Base-by-base conservation (phyloP, 2,113 vertebrate genomes). In the Empidonax traillii region DNA sequence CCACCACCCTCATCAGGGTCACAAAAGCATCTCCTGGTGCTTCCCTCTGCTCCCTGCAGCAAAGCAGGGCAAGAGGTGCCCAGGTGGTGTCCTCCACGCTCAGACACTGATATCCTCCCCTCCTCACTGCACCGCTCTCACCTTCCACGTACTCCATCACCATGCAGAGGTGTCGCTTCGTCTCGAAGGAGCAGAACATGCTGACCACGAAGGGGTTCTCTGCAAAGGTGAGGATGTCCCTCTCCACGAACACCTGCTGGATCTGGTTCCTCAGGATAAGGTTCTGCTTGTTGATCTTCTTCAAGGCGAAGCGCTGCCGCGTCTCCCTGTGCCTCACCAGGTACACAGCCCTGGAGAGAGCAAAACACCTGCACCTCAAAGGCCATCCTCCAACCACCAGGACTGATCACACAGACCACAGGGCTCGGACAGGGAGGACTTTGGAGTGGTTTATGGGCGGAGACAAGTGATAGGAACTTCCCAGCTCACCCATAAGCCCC, bases 81-180 rank as follows among this genome's bases (percentile, higher is more conserved):
- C 10, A 8, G 11, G 22, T 47, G 63, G 8, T 63, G 37, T 4
- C 66, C 44, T 25, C 3, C 1, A 12, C 37, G 47, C 47, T 87
- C 66, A 49, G 87, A 56, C 19, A 68, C 7, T 33, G 52, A 3
- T 12, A n/a, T 37, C 37, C 11, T 31, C 14, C 22, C 15, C 33
- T 87, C 19, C 23, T 62, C 41, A 9, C 73, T 23, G 52, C 69
- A 41, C 35, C 1, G 1, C 37, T 10, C 93, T 92, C 95, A 99
- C 99, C 99, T 99, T 99, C 99, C 92, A 99, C 99, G 0, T 99
- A 99, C 95, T 99, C 99, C 99, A 99, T 99, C 95, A 99, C 99
- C 99, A 99, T 99, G 97, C 99, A 99, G 61, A 99, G 98, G 96
- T 99, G 99, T 10, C 99, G 97, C 17, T 98, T 98, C 0, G 99